Percentiles rank a stretch among this genome's conserved stretches.
These are phyloP conservation scores for Athripsodes cinereus DNA, from an alignment of 2,888 invertebrate species.

Conservation along the genomic window DNA sequence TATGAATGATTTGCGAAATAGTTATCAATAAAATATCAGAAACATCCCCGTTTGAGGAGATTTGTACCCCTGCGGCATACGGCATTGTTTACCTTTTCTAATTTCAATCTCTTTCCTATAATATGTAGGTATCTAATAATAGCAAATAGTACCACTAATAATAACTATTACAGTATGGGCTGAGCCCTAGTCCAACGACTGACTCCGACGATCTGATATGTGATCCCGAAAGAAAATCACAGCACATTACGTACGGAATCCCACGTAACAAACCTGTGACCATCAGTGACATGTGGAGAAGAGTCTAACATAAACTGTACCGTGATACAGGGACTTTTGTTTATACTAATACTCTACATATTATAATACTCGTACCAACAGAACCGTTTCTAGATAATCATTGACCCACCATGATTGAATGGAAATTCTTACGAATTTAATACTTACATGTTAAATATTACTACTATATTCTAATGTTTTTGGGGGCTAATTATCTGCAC, in stretches of 20 bases:
- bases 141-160: not conserved
- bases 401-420: no score
- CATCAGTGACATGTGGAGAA: constrained; percentile 16
- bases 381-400: no score
- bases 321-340: constrained; percentile 2
- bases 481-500: no score
- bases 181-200: constrained; percentile 8
- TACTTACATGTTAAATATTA: no score
- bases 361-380: no score
- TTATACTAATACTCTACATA: no score
- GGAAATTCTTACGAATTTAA: no score
- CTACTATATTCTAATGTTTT: no score
- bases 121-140: no score
- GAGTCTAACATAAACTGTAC: constrained; percentile 7
- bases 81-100: constrained; percentile 9
- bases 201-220: constrained; percentile 12
- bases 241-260: constrained; percentile 10
- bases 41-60: not conserved
- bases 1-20: no score
- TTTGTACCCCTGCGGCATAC: not conserved
- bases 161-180: no score
- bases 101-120: constrained; percentile 12
- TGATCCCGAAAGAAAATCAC: constrained; percentile 17
- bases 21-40: no score
- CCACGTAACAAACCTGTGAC: constrained; percentile 12